phyloP scores from a whole-genome alignment of 2,113 vertebrate genomes.

The Emydura subglobosa region DNA sequence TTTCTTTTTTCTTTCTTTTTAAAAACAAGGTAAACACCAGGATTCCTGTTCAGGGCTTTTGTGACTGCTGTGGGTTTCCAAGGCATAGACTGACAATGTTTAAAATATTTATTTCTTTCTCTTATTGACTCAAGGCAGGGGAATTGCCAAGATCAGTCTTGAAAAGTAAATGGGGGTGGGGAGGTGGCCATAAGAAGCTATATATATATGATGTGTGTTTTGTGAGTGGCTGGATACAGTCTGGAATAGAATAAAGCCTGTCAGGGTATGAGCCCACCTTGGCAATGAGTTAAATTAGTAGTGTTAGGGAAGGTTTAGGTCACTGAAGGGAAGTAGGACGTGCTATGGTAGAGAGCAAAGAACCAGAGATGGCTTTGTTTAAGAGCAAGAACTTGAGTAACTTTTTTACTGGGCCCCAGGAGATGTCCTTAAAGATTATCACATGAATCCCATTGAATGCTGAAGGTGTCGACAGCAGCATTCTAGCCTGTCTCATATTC shows the following conservation, averaged over 20 bases:
- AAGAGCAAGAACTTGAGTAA: not conserved
- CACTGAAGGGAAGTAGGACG: not conserved
- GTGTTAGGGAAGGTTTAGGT: fast-evolving
- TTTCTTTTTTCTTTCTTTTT: too few relatives aligned
- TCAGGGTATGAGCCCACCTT: not conserved
- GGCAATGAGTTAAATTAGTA: fast-evolving
- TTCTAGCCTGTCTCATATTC: not conserved
- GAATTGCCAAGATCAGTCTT: not conserved
- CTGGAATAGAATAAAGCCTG: not conserved
- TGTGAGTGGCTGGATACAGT: not conserved
- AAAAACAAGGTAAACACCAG: not conserved
- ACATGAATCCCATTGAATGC: not conserved
- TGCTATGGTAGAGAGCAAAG: not conserved
- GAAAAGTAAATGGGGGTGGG: not conserved
- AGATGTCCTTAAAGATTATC: not conserved
- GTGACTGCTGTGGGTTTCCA: not conserved
- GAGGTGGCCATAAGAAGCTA: not conserved
- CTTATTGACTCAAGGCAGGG: not conserved
- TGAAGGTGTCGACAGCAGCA: not conserved
- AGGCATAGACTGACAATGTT: not conserved
- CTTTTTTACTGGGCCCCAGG: not conserved
- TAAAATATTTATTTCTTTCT: not conserved
- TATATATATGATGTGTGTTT: not conserved
- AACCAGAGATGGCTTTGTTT: not conserved
- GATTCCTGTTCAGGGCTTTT: not conserved